Conservation (phyloP, 2,113 vertebrate species). For the Hippocampus guttulatus region DNA sequence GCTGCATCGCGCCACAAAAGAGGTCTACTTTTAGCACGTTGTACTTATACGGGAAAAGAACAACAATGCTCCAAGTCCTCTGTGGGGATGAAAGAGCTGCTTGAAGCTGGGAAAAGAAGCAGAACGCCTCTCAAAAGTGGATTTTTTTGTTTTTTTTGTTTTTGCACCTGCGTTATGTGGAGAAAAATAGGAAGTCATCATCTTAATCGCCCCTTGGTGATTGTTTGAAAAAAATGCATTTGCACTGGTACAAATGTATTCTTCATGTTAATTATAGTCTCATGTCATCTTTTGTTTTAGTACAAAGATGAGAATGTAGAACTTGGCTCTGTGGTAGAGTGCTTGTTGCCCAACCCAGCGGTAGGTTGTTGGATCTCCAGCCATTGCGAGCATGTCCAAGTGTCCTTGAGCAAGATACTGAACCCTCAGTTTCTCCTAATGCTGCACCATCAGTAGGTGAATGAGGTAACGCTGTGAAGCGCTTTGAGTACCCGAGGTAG, state of each 20-base stretch:
- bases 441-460: too few relatives aligned
- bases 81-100: background rate
- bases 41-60: slow-evolving; percentile 9
- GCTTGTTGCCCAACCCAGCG: too few relatives aligned
- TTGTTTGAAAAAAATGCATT: background rate
- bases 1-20: background rate
- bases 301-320: background rate
- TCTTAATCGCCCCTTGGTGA: background rate
- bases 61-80: background rate
- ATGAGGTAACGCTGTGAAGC: too few relatives aligned
- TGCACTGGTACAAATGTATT: background rate
- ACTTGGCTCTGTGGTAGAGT: background rate
- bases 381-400: too few relatives aligned
- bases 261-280: background rate
- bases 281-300: background rate
- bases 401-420: too few relatives aligned
- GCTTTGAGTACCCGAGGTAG: too few relatives aligned
- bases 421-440: too few relatives aligned
- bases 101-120: background rate
- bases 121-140: background rate
- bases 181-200: background rate
- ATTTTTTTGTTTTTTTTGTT: background rate
- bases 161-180: background rate
- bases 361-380: too few relatives aligned
- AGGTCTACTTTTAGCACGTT: slow-evolving; percentile 19